phyloP scores from a whole-genome alignment of 53 echinoderm and acorn worm species.

The Holothuria leucospilota region DNA sequence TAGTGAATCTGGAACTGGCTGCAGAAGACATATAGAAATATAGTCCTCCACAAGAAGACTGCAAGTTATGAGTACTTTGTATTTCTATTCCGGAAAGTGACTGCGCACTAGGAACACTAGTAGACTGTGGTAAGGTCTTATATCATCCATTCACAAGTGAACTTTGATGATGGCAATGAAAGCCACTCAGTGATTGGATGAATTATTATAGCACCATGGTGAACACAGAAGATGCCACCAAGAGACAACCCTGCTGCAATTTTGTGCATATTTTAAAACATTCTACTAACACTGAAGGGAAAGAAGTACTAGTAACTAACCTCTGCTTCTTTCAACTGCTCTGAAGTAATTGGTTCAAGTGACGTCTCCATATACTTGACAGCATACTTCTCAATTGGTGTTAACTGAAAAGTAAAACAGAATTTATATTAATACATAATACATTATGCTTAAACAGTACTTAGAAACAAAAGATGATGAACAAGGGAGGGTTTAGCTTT shows the following conservation, averaged over 20 bases:
- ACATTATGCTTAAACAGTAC: too few relatives aligned
- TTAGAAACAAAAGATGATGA: too few relatives aligned
- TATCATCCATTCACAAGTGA: too few relatives aligned
- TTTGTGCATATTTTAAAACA: not conserved
- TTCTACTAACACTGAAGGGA: not conserved
- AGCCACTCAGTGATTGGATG: not conserved
- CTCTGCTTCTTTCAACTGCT: slow-evolving; percentile 94
- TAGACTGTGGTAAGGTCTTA: too few relatives aligned
- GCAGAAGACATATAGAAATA: too few relatives aligned
- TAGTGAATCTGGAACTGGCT: too few relatives aligned
- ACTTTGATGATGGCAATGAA: too few relatives aligned
- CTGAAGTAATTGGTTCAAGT: slow-evolving; percentile 78
- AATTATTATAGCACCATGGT: not conserved
- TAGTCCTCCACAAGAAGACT: too few relatives aligned
- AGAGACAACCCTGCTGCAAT: not conserved
- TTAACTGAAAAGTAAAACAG: slow-evolving; percentile 60
- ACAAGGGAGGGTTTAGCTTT: too few relatives aligned
- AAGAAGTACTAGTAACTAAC: slow-evolving; percentile 36
- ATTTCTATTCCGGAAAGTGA: too few relatives aligned
- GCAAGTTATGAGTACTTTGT: too few relatives aligned
- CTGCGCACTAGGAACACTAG: too few relatives aligned
- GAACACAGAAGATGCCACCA: not conserved
- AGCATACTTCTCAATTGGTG: slow-evolving; percentile 94
- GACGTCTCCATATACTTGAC: slow-evolving; percentile 80
- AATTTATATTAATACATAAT: not conserved